Evolutionary conservation across 2,113 vertebrate species (phyloP), one percentile per base, ranked within the genome.

Genomic region (Cyphomyrus plagiostoma): DNA sequence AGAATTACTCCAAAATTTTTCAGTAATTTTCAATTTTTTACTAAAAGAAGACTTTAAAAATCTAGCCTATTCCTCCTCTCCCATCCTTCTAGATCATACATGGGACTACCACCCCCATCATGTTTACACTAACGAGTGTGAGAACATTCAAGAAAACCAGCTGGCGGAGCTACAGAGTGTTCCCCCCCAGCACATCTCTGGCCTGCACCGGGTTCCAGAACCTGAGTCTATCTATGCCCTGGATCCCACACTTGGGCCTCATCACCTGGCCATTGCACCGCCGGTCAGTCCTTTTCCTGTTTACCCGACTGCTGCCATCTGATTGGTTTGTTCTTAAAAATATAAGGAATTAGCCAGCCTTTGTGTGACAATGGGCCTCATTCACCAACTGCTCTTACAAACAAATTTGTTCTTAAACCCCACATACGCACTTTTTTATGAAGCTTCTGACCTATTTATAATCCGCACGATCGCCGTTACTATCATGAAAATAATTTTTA

Each of bases 151-250:
- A 1, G 98, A 98, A 91, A 96, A 95, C 86, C 98, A 99, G 91
- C 99, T 99, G 94, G 99, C 98, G 6, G 98, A 99, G 90, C 95
- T 99, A 90, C 98, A 99, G 95, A 99, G 97, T 0, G 98, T 99
- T 17, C 97, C 97, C 92, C 94, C 97, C 19, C 97, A 98, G 0
- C 98, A 98, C 94, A 92, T 97, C 39, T 94, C 98, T 53, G 95
- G 96, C 91, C 95, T 98, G 42, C 97, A 97, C 95, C 95, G 98
- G 83, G 97, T 98, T 89, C 95, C 97, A 96, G 93, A 95, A 91
- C 92, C 97, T 0, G 98, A 99, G 88, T 96, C 96, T 91, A 95
- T 97, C 95, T 97, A 97, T 0, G 95, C 97, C 89, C 92, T 99
- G 10, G 98, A 99, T 89, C 93, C 97, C 30, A 93, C 95, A 90